These are phyloP conservation scores for Zaprionus lineosus DNA, from an alignment of 2,888 invertebrate genomes.

Conservation along the genomic window DNA sequence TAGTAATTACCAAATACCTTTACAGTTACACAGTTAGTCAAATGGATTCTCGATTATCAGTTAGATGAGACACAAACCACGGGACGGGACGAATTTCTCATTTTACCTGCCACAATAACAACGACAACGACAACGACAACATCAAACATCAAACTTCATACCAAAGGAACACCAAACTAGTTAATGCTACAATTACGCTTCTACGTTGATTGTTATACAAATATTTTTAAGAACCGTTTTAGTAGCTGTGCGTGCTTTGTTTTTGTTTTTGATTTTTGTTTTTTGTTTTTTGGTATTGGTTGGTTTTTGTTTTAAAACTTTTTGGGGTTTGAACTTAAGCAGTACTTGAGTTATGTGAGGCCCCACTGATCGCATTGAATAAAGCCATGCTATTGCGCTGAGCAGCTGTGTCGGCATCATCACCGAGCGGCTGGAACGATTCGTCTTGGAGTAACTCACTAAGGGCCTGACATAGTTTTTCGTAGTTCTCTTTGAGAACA, in stretches of 20 bases:
- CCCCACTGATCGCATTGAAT: slow-evolving; percentile 91
- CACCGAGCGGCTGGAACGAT: slow-evolving; percentile 84
- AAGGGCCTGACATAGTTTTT: slow-evolving; percentile 91
- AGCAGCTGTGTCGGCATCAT: slow-evolving; percentile 84
- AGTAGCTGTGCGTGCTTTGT: slow-evolving; percentile 63
- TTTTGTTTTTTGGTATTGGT: slow-evolving; percentile 13
- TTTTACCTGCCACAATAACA: slow-evolving; percentile 71
- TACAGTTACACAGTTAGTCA: slow-evolving; percentile 65
- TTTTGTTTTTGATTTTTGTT: slow-evolving; percentile 11
- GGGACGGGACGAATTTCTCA: slow-evolving; percentile 43
- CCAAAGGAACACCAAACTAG: slow-evolving; percentile 61
- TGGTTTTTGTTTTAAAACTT: background rate
- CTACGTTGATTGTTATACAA: slow-evolving; percentile 63
- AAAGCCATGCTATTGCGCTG: slow-evolving; percentile 91
- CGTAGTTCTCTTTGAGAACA: slow-evolving; percentile 92
- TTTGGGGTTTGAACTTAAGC: slow-evolving; percentile 84
- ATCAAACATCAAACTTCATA: slow-evolving; percentile 48
- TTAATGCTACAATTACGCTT: slow-evolving; percentile 55
- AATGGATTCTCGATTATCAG: slow-evolving; percentile 30
- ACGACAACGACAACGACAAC: slow-evolving; percentile 58
- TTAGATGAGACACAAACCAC: slow-evolving; percentile 56
- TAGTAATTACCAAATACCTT: slow-evolving; percentile 40
- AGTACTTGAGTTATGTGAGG: slow-evolving; percentile 91
- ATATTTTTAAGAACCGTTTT: slow-evolving; percentile 38
- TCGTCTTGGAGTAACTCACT: slow-evolving; percentile 88